A percentile compares a stretch with the other conserved stretches of the same genome.
Conservation (phyloP, 2,797 vertebrate genomes). For the Semotilus atromaculatus region DNA sequence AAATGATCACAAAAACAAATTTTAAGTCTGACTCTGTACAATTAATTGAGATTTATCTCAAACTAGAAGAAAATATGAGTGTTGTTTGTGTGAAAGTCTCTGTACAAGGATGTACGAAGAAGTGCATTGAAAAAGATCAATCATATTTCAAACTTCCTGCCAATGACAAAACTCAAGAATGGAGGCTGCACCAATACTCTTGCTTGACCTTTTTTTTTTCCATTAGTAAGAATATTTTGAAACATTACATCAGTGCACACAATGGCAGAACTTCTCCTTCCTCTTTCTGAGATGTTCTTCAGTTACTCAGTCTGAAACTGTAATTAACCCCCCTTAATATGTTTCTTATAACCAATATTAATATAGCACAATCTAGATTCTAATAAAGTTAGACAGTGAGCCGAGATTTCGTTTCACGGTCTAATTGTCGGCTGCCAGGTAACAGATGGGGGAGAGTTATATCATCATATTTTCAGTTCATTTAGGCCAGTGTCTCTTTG, state of each 20-base stretch:
- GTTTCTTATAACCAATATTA: neutral
- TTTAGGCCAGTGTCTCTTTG: constrained; percentile 46
- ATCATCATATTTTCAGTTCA: constrained; percentile 53
- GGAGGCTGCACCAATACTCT: neutral
- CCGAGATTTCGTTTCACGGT: constrained; percentile 63
- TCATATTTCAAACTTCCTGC: neutral
- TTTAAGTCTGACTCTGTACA: neutral
- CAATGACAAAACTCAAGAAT: neutral
- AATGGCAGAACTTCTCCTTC: constrained; percentile 5
- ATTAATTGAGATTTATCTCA: neutral
- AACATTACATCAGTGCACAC: constrained; percentile 6
- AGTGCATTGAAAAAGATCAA: neutral
- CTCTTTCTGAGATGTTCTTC: neutral
- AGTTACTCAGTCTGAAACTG: neutral
- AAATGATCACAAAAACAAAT: too few species aligned
- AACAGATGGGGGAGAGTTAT: constrained; percentile 35
- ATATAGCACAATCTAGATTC: neutral
- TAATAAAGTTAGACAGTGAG: constrained; percentile 13
- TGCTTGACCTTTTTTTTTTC: neutral
- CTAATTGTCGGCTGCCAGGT: constrained; percentile 50
- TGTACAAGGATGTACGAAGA: neutral
- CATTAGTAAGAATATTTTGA: constrained; percentile 9
- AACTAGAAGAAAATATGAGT: neutral
- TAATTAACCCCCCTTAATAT: neutral
- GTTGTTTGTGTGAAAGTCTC: neutral